Evolutionary conservation across 2,797 vertebrate species (phyloP).

Genomic region (Anolis apletophallus): DNA sequence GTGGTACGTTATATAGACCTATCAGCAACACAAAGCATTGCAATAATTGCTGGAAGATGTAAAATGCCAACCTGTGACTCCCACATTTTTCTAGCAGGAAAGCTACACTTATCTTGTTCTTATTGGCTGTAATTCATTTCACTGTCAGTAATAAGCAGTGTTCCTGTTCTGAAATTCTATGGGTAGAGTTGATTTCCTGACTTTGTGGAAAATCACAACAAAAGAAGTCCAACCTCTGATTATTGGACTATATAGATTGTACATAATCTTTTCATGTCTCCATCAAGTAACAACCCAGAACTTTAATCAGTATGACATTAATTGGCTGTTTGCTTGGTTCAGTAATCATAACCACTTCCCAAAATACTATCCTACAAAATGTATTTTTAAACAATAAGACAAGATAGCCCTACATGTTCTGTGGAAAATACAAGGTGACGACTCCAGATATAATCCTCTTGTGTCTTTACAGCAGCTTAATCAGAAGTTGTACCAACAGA

Average conservation of each 20-base stretch:
- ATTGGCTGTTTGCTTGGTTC: not conserved
- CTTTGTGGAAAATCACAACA: not conserved
- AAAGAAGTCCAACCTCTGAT: not conserved
- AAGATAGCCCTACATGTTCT: not conserved
- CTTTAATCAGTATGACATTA: not conserved
- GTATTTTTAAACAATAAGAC: not conserved
- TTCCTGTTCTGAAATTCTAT: not conserved
- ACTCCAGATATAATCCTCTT: no score
- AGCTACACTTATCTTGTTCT: not conserved
- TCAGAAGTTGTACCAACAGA: no score
- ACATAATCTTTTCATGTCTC: not conserved
- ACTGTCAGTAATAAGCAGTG: not conserved
- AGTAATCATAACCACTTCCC: not conserved
- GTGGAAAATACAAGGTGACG: not conserved
- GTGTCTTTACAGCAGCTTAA: no score
- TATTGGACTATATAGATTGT: not conserved
- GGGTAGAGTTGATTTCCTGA: not conserved
- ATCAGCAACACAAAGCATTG: not conserved
- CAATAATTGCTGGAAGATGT: not conserved
- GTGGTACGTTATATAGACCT: slow-evolving; percentile 11
- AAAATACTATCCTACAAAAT: not conserved
- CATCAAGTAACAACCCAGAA: not conserved
- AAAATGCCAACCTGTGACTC: slow-evolving; percentile 11
- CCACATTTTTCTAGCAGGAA: slow-evolving; percentile 28
- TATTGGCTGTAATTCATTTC: slow-evolving; percentile 12